phyloP scores from a whole-genome alignment of 2,113 vertebrate genomes.

The Meles meles region DNA sequence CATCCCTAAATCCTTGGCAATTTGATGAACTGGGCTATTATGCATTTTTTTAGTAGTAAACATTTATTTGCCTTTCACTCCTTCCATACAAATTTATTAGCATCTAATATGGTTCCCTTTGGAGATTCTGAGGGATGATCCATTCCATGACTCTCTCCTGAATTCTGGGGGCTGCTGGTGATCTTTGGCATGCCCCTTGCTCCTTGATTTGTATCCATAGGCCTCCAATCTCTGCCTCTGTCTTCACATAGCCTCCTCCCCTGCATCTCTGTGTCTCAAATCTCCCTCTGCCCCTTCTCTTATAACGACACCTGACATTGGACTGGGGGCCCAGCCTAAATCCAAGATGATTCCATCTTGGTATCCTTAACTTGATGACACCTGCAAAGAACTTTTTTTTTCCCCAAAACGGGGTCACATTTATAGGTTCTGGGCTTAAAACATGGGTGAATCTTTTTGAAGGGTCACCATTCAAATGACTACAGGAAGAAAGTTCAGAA shows the following conservation, averaged over 20 bases:
- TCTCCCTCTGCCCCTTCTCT: neutral
- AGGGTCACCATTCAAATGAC: neutral
- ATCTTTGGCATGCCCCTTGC: neutral
- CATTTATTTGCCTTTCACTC: conserved; percentile 21
- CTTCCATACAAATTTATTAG: conserved; percentile 44
- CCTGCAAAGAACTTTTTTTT: neutral
- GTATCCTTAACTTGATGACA: neutral
- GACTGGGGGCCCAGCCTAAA: neutral
- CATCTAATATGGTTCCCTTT: neutral
- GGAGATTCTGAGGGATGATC: neutral
- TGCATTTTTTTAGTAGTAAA: conserved; percentile 11
- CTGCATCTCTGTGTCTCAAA: neutral
- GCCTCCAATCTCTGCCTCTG: neutral
- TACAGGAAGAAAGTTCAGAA: neutral
- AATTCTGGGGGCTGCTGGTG: neutral
- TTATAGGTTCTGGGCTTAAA: neutral
- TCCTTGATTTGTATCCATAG: neutral
- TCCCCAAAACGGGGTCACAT: neutral
- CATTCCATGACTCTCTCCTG: neutral
- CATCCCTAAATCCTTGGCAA: conserved; percentile 40
- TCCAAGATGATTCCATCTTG: neutral
- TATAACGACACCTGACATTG: neutral
- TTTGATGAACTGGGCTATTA: neutral
- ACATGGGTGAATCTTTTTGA: neutral
- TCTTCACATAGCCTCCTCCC: neutral